A percentile compares a stretch with the other conserved stretches of the same genome.
Evolutionary conservation across 1,140 invertebrate genomes (phyloP).

Genomic region (Diabrotica virgifera): DNA sequence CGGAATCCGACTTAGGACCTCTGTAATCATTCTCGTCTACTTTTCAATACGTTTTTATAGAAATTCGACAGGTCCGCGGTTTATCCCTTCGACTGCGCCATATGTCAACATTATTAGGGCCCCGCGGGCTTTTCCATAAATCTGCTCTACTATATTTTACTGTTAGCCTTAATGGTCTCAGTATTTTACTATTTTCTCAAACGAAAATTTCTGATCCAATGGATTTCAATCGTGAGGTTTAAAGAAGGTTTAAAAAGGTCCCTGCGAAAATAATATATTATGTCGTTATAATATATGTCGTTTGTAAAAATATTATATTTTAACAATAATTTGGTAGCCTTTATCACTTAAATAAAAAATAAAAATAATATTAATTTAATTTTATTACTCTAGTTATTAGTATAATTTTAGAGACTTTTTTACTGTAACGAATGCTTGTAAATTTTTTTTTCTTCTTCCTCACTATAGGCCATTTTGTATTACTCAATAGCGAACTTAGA

Average conservation of each 20-base stretch:
- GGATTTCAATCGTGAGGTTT: background rate
- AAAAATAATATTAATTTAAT: too few relatives aligned
- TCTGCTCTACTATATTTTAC: slow-evolving; percentile 34
- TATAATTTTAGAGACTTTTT: too few relatives aligned
- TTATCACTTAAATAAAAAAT: too few relatives aligned
- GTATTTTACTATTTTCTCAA: slow-evolving; percentile 29
- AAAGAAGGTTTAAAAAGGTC: background rate
- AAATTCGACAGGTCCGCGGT: slow-evolving; percentile 25
- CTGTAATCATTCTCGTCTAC: background rate
- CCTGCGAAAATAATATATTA: too few relatives aligned
- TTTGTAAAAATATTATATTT: too few relatives aligned
- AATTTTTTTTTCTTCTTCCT: too few relatives aligned
- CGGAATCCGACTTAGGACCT: background rate
- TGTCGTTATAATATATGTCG: too few relatives aligned
- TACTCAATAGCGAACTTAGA: too few relatives aligned
- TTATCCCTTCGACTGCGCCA: slow-evolving; percentile 26
- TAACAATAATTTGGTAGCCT: too few relatives aligned
- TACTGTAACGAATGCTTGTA: too few relatives aligned
- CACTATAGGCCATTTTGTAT: too few relatives aligned
- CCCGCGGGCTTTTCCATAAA: slow-evolving; percentile 33
- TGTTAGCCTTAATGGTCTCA: slow-evolving; percentile 31
- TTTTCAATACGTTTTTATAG: slow-evolving; percentile 31
- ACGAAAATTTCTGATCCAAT: slow-evolving; percentile 25
- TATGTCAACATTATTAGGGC: slow-evolving; percentile 37
- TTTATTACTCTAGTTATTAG: too few relatives aligned